These are phyloP conservation scores for Nomada fucata DNA, from an alignment of 2,888 invertebrate species.

Conservation along the genomic window DNA sequence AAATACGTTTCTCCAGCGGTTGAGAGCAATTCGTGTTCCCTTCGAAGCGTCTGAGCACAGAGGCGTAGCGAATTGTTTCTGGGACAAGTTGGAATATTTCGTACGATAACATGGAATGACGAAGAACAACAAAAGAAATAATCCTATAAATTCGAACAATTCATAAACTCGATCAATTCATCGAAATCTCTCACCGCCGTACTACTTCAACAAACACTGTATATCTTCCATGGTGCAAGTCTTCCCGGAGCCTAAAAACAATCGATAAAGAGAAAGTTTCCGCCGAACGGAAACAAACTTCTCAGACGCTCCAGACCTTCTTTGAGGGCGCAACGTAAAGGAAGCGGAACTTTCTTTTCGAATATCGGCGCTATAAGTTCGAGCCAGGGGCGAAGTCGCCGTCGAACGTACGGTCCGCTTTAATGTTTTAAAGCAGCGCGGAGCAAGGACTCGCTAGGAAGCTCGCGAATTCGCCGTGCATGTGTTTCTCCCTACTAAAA, in stretches of 20 bases:
- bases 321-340: neutral
- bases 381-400: neutral
- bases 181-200: slow-evolving; percentile 61
- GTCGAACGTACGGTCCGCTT: slow-evolving; percentile 17
- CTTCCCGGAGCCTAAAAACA: slow-evolving; percentile 60
- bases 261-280: neutral
- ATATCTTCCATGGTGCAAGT: slow-evolving; percentile 68
- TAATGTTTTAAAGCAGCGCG: slow-evolving; percentile 57
- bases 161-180: too few species aligned
- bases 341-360: slow-evolving; percentile 12
- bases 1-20: slow-evolving; percentile 16
- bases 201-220: slow-evolving; percentile 63
- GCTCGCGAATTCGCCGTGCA: slow-evolving; percentile 15
- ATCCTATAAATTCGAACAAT: too few species aligned
- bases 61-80: slow-evolving; percentile 30
- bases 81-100: slow-evolving; percentile 18
- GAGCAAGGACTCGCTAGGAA: slow-evolving; percentile 54
- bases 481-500: neutral
- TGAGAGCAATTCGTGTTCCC: slow-evolving; percentile 12
- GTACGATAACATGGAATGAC: neutral
- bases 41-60: neutral
- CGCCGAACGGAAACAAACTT: neutral
- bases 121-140: neutral
- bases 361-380: neutral
- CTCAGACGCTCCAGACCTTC: neutral